Percentiles rank a stretch among this genome's conserved stretches.
These are phyloP conservation scores for Elachura formosa DNA, from an alignment of 2,113 vertebrate genomes.

Conservation along the genomic window DNA sequence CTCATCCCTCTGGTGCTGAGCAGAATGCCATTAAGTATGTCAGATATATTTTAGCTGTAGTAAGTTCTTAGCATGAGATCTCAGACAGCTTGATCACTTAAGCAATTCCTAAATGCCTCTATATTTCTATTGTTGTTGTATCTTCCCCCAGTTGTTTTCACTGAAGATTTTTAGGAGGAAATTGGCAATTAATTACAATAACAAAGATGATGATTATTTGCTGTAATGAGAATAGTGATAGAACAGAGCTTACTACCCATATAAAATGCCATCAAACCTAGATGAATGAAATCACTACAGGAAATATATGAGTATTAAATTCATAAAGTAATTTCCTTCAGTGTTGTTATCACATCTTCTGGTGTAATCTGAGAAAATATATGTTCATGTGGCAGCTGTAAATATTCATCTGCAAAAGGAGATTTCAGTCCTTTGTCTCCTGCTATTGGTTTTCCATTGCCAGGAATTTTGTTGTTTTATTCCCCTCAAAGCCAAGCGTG, in stretches of 20 bases:
- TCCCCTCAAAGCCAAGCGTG: neutral
- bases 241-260: neutral
- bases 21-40: neutral
- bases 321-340: constrained; percentile 32
- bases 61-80: neutral
- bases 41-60: neutral
- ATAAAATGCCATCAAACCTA: neutral
- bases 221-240: neutral
- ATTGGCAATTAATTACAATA: constrained; percentile 8
- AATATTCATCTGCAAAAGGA: neutral
- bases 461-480: neutral
- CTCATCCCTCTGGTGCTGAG: neutral
- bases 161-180: neutral
- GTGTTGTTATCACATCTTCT: constrained; percentile 1
- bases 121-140: neutral
- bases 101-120: neutral
- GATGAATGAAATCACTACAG: neutral
- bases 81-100: neutral
- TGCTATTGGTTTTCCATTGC: neutral
- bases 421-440: neutral
- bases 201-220: neutral
- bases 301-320: constrained; percentile 8
- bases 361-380: constrained; percentile 18
- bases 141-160: neutral
- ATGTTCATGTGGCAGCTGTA: neutral